phyloP scores from a whole-genome alignment of 1,140 invertebrate genomes.

The Nebria ingens region DNA sequence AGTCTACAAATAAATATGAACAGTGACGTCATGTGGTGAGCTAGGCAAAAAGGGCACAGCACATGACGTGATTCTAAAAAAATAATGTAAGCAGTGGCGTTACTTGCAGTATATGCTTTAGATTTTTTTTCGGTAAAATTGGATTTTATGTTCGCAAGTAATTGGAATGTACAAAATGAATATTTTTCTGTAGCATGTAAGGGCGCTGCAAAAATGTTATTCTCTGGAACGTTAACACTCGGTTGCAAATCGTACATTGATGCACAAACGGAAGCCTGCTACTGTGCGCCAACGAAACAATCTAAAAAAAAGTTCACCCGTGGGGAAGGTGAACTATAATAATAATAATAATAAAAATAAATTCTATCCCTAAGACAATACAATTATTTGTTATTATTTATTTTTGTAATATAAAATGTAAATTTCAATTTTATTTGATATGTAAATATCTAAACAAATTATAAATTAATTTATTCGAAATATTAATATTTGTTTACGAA shows the following conservation, averaged over 20 bases:
- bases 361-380: background rate
- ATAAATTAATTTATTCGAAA: background rate
- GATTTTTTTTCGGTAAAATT: background rate
- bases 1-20: too few relatives aligned
- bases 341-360: background rate
- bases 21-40: too few relatives aligned
- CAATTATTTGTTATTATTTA: background rate
- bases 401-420: background rate
- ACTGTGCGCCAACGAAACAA: slow-evolving; percentile 46
- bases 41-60: background rate
- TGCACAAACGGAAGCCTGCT: slow-evolving; percentile 68
- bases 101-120: too few relatives aligned
- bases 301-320: slow-evolving; percentile 41
- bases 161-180: too few relatives aligned
- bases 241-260: slow-evolving; percentile 76
- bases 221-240: slow-evolving; percentile 66
- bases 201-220: slow-evolving; percentile 70
- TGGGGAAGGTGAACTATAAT: slow-evolving; percentile 37
- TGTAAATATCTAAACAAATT: background rate
- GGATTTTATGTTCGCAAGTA: too few relatives aligned
- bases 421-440: background rate
- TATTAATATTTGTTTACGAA: background rate
- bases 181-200: slow-evolving; percentile 55
- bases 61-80: too few relatives aligned
- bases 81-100: too few relatives aligned